These are phyloP conservation scores for Premnoplex brunnescens DNA, from an alignment of 2,797 vertebrate genomes.

Conservation along the genomic window DNA sequence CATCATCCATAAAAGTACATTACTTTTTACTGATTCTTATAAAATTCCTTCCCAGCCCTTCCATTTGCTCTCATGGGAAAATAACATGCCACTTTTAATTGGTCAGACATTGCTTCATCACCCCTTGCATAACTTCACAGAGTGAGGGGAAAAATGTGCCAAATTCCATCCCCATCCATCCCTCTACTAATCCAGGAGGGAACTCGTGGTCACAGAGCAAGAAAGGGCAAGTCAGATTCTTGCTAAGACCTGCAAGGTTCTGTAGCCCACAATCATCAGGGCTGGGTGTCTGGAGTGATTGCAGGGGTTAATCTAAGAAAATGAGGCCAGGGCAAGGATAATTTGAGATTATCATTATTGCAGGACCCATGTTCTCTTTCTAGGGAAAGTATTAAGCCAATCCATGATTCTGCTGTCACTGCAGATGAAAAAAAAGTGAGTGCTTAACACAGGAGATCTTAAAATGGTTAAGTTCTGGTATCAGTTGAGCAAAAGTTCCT, in stretches of 20 bases:
- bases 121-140: not conserved
- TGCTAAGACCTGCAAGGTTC: not conserved
- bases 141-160: not conserved
- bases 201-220: not conserved
- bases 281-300: not conserved
- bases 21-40: not conserved
- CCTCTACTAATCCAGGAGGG: not conserved
- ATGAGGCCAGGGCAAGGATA: not conserved
- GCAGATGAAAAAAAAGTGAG: not conserved
- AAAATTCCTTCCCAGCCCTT: not conserved
- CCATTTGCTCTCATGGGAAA: not conserved
- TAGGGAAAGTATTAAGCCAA: not conserved
- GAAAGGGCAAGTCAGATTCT: not conserved
- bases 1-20: not conserved
- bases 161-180: not conserved
- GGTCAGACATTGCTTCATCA: not conserved
- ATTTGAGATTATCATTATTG: not conserved
- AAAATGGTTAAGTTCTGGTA: not conserved
- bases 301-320: not conserved
- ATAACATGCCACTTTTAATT: not conserved
- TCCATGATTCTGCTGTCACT: not conserved
- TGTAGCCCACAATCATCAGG: not conserved
- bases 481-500: not conserved
- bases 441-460: not conserved
- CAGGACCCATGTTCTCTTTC: not conserved